Percentiles rank a stretch among this genome's conserved stretches.
Conservation (phyloP, 2,113 vertebrate species). For the Cryptotis parvus region DNA sequence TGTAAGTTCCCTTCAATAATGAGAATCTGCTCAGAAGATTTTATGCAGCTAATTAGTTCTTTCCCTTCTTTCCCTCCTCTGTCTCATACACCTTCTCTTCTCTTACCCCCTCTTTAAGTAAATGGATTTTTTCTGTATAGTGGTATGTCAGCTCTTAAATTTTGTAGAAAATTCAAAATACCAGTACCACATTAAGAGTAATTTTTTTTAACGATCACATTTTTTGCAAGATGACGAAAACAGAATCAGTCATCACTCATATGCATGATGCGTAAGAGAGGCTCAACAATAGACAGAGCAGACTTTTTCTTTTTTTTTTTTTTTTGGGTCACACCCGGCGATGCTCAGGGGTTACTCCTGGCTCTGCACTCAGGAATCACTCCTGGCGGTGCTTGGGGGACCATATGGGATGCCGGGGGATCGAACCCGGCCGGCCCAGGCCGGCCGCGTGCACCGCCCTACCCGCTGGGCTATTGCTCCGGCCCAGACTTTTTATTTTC, state of each 20-base stretch:
- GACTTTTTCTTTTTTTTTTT: not conserved
- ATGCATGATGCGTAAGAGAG: conserved; percentile 12
- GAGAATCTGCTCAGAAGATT: not conserved
- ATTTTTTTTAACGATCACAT: conserved; percentile 48
- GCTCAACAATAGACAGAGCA: not conserved
- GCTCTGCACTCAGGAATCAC: no score
- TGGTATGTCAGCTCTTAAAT: conserved; percentile 35
- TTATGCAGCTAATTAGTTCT: conserved; percentile 1
- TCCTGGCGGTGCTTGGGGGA: no score
- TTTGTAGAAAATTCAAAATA: conserved; percentile 46
- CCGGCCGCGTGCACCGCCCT: no score
- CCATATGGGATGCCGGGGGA: no score
- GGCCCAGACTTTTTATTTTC: no score
- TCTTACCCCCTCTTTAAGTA: conserved; percentile 8
- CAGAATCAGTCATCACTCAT: conserved; percentile 25
- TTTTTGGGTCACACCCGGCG: no score
- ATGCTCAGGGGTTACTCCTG: no score
- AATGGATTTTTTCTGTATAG: not conserved
- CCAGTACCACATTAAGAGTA: not conserved
- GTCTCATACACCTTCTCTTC: not conserved
- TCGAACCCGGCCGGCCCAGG: no score
- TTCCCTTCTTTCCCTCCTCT: not conserved
- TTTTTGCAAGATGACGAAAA: conserved; percentile 56
- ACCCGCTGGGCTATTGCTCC: no score
- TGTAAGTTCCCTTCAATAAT: not conserved